Percentiles rank a stretch among this genome's conserved stretches.
phyloP scores from a whole-genome alignment of 2,797 vertebrate species.

The Phoxinus dragarum region DNA sequence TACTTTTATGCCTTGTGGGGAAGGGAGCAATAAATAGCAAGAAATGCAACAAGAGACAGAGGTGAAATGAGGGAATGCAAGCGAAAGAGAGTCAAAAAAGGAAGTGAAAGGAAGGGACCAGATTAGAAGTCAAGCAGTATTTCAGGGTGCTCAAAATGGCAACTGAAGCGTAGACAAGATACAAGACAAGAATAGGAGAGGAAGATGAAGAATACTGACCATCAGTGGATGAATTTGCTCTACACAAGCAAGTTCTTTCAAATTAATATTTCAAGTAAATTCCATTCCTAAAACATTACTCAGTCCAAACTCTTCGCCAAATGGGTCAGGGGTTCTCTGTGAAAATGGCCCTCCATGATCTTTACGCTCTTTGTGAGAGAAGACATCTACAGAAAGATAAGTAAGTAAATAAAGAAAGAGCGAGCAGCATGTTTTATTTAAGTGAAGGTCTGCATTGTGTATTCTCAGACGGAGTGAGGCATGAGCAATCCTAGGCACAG shows the following conservation, averaged over 20 bases:
- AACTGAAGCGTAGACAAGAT: not conserved
- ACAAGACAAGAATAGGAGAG: not conserved
- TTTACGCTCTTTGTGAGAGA: constrained; percentile 61
- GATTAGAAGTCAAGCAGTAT: not conserved
- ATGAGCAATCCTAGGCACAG: constrained; percentile 62
- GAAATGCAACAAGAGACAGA: constrained; percentile 6
- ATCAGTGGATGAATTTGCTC: constrained; percentile 66
- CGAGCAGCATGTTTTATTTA: constrained; percentile 78
- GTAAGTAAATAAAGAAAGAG: constrained; percentile 77
- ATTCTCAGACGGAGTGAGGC: constrained; percentile 62
- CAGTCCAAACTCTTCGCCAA: constrained; percentile 67
- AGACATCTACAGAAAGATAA: constrained; percentile 73
- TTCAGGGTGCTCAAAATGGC: not conserved
- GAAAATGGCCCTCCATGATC: constrained; percentile 65
- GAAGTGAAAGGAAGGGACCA: constrained; percentile 70
- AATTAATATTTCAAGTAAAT: constrained; percentile 76
- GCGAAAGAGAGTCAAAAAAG: not conserved
- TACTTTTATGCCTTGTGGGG: constrained; percentile 7
- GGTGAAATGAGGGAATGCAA: not conserved
- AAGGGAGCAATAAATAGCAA: constrained; percentile 3
- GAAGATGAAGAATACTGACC: constrained; percentile 66
- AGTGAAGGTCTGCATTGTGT: constrained; percentile 56
- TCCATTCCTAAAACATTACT: constrained; percentile 61
- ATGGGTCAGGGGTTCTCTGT: constrained; percentile 69
- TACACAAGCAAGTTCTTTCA: constrained; percentile 74